Evolutionary conservation across 2,113 vertebrate genomes (phyloP).

Genomic region (Trochalopteron elliotii): DNA sequence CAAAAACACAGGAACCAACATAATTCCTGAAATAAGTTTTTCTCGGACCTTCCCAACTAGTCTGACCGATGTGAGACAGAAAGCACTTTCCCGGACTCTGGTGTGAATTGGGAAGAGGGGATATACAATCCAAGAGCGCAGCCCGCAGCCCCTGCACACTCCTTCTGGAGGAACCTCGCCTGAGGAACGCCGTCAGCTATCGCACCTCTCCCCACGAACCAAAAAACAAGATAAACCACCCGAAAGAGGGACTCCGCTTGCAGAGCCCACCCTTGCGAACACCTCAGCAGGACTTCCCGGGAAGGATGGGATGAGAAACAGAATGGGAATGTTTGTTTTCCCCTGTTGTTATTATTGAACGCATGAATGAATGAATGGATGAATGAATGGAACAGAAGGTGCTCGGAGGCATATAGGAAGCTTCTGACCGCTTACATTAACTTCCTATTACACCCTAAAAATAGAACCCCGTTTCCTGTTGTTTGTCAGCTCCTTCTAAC

Average conservation of each 20-base stretch:
- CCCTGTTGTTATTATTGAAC: constrained; percentile 39
- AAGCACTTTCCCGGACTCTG: neutral
- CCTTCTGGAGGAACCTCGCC: neutral
- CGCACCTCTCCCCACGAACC: neutral
- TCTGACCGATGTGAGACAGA: neutral
- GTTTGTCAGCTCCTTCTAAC: constrained; percentile 41
- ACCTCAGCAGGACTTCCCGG: neutral
- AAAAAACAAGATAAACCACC: neutral
- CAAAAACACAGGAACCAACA: neutral
- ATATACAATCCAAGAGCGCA: neutral
- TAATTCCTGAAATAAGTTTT: neutral
- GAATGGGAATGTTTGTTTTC: constrained; percentile 37
- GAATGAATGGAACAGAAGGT: constrained; percentile 59
- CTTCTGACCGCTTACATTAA: constrained; percentile 55
- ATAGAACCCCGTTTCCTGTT: constrained; percentile 75
- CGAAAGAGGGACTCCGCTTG: neutral
- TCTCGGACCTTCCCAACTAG: neutral
- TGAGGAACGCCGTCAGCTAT: neutral
- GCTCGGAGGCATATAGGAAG: constrained; percentile 70
- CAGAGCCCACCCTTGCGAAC: neutral
- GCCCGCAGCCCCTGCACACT: neutral
- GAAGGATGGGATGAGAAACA: neutral
- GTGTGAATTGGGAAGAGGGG: neutral
- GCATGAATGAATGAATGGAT: constrained; percentile 34
- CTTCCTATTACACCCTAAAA: constrained; percentile 76